Percentiles rank a stretch among this genome's conserved stretches.
Evolutionary conservation across 2,113 vertebrate species (phyloP).

Genomic region (Scomber scombrus): DNA sequence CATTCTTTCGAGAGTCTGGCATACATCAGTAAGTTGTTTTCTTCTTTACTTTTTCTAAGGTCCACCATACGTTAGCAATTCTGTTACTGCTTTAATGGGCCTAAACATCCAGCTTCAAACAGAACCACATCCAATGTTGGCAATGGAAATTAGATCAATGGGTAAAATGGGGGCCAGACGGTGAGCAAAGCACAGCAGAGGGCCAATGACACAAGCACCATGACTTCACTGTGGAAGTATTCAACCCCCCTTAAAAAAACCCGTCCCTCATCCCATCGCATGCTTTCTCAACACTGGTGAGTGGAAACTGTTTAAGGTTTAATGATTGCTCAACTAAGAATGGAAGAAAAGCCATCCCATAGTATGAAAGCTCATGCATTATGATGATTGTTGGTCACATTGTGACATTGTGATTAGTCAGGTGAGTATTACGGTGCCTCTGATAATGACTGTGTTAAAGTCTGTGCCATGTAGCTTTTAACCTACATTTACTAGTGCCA

Average conservation of each 20-base stretch:
- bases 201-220: constrained; percentile 79
- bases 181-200: constrained; percentile 73
- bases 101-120: constrained; percentile 74
- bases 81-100: constrained; percentile 66
- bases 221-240: constrained; percentile 82
- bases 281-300: constrained; percentile 59
- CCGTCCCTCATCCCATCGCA: constrained; percentile 63
- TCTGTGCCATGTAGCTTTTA: constrained; percentile 33
- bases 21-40: constrained; percentile 63
- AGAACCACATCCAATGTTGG: constrained; percentile 73
- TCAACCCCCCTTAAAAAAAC: constrained; percentile 54
- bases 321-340: constrained; percentile 55
- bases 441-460: background rate
- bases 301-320: constrained; percentile 76
- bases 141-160: constrained; percentile 80
- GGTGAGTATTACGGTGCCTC: background rate
- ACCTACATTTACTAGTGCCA: constrained; percentile 16
- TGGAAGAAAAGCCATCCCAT: constrained; percentile 34
- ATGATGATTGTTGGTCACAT: constrained; percentile 34
- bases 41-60: constrained; percentile 54
- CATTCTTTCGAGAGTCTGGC: constrained; percentile 51
- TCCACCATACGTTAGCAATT: constrained; percentile 77
- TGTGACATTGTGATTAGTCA: constrained; percentile 5
- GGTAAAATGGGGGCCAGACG: constrained; percentile 80
- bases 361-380: constrained; percentile 21